Evolutionary conservation across 2,113 vertebrate genomes (phyloP), one percentile per base, ranked within the genome.

Genomic region (Strigops habroptila): DNA sequence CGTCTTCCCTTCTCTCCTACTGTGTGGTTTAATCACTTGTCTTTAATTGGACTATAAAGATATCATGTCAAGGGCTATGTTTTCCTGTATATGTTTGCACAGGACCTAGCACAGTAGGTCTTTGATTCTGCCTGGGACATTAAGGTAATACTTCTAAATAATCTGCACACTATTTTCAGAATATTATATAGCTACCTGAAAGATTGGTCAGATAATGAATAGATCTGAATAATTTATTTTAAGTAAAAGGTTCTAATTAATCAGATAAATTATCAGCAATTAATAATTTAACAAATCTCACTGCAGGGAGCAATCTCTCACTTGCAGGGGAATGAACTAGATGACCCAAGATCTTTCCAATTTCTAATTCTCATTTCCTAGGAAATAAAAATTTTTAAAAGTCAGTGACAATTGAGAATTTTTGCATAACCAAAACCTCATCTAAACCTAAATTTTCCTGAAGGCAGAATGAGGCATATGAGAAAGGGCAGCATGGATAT

Each of bases 211-310:
- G 71, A 94, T 88, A 94, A 92, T 77, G 78, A 90, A 93, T 90
- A 91, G 74, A 77, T 67, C 24, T 95, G 79, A 97, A 94, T 96
- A 93, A 97, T 94, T 96, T 90, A 94, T 91, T 95, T 92, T 76
- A 82, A 85, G 49, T 3, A 94, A 91, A 93, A 96, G 44, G 37
- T 93, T 91, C 71, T 90, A 96, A 94, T 95, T 91, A 94, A 96
- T 91, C 82, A 88, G 85, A 86, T 74, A 97, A 86, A 96, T 96
- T 91, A 93, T n/a, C 10, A 93, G 7, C 31, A 96, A 86, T 94
- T 93, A 96, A 96, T 95, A 95, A 95, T 96, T 95, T 63, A 96
- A 85, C 25, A 87, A 90, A 77, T 74, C 46, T 74, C 93, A 91
- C 82, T 86, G 71, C 46, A 67, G 71, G 68, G 37, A 94, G 31